These are phyloP conservation scores for Pterocles orientalis DNA, from an alignment of 2,113 vertebrate genomes.

Conservation along the genomic window DNA sequence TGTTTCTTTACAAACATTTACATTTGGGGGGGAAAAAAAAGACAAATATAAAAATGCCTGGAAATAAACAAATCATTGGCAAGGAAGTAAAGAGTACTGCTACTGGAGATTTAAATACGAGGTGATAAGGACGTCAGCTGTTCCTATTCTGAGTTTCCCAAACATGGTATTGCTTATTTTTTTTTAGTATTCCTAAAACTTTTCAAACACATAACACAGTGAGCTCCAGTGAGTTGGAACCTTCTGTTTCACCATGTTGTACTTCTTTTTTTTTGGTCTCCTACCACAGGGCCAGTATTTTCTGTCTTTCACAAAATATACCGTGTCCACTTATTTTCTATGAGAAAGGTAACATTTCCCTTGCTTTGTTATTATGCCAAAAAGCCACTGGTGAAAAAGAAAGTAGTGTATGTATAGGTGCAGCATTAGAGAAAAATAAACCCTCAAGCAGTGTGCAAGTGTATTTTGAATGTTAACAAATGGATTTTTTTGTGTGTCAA, in stretches of 20 bases:
- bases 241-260: not conserved
- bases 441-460: not conserved
- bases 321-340: not conserved
- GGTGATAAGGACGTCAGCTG: not conserved
- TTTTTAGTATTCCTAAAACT: not conserved
- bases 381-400: conserved; percentile 4
- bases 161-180: not conserved
- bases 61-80: not conserved
- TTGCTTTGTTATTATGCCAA: conserved; percentile 5
- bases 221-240: conserved; percentile 21
- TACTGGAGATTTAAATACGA: not conserved
- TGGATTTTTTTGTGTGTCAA: not conserved
- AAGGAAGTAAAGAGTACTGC: not conserved
- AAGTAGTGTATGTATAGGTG: not conserved
- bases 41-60: not conserved
- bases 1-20: conserved; percentile 25
- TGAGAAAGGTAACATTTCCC: conserved; percentile 10
- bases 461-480: conserved; percentile 15
- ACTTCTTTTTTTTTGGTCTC: not conserved
- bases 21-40: not conserved
- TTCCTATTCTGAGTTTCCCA: not conserved
- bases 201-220: conserved; percentile 12
- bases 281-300: not conserved
- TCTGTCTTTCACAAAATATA: conserved; percentile 9
- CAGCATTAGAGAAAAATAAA: not conserved